A percentile compares a stretch with the other conserved stretches of the same genome.
These are phyloP conservation scores for Stichodactyla helianthus DNA, from an alignment of 64 coral and sea anemone genomes.

Conservation along the genomic window DNA sequence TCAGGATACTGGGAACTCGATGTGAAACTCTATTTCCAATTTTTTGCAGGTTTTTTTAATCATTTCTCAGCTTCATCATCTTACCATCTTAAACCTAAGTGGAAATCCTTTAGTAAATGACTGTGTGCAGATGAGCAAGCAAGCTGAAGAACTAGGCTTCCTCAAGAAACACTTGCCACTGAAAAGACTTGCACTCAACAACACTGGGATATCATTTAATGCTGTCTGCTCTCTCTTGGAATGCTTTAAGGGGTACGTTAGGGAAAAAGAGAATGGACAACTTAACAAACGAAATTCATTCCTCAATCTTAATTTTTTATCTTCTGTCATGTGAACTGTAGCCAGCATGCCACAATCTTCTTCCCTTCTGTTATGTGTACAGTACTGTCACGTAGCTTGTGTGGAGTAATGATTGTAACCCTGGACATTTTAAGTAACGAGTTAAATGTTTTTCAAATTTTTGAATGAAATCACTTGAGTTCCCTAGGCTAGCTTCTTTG, in stretches of 20 bases:
- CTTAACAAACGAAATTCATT: no score
- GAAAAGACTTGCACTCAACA: constrained; percentile 72
- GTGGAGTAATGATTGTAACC: no score
- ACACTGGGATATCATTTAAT: constrained; percentile 65
- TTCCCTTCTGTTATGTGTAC: no score
- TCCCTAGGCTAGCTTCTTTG: no score
- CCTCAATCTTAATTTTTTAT: no score
- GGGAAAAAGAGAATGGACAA: not conserved
- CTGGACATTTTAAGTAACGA: no score
- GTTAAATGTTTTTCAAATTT: no score
- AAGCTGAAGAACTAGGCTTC: not conserved
- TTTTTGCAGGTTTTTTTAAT: constrained; percentile 54
- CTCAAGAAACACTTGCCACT: constrained; percentile 10
- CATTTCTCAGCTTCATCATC: constrained; percentile 43
- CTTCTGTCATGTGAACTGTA: no score
- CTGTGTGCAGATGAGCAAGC: not conserved
- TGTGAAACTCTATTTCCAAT: not conserved
- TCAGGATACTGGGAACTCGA: no score
- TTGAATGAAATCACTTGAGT: no score
- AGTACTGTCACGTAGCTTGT: no score
- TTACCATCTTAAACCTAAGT: constrained; percentile 73
- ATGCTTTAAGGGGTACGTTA: constrained; percentile 61
- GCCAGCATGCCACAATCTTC: no score
- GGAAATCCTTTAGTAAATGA: constrained; percentile 51
- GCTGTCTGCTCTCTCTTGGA: constrained; percentile 56